Base-by-base conservation (phyloP, 2,113 vertebrate species). In the Gobius niger region DNA sequence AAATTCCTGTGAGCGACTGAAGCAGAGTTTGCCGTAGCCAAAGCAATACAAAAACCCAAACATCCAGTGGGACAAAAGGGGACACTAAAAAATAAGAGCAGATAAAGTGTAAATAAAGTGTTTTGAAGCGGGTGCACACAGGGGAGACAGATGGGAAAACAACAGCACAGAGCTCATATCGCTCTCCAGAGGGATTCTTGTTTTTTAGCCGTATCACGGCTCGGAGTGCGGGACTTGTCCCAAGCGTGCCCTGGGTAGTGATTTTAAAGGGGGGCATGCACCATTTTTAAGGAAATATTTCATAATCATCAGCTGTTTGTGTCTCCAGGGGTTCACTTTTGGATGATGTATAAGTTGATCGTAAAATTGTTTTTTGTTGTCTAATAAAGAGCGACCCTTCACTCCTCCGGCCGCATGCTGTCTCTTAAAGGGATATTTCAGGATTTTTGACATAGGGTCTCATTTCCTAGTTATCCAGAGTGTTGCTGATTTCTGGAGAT, bases 101-200 rank as follows among this genome's bases (percentile, higher is more conserved):
- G 52, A 54, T 54, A 54, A 54, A 54, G 52, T 54, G 52, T 54
- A 54, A 54, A 54, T 54, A 54, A 54, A 54, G 24, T 54, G 52
- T 54, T 54, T 54, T 54, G 52, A 19, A 54, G 52, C 51, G 5
- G 52, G 18, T 24, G 52, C 52, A 24, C 52, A 54, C 52, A 24
- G 52, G 52, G 52, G 52, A 54, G 52, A 54, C 52, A 54, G 52
- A 54, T 54, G 52, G 52, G 24, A 24, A 54, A 54, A 52, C 50
- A 53, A 53, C 18, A 54, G 51, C 16, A 9, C 51, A 10, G 9
- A 54, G 11, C 24, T 54, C 52, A 54, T 54, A 54, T 19, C 11
- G 18, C 18, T 54, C 52, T 24, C 52, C 52, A 54, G 52, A 54
- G 52, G 52, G 51, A 3, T 18, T 52, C n/a, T 52, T 52, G 51